These are phyloP conservation scores for Drosophila chauvacae DNA, from an alignment of 1,140 invertebrate genomes.

Conservation along the genomic window DNA sequence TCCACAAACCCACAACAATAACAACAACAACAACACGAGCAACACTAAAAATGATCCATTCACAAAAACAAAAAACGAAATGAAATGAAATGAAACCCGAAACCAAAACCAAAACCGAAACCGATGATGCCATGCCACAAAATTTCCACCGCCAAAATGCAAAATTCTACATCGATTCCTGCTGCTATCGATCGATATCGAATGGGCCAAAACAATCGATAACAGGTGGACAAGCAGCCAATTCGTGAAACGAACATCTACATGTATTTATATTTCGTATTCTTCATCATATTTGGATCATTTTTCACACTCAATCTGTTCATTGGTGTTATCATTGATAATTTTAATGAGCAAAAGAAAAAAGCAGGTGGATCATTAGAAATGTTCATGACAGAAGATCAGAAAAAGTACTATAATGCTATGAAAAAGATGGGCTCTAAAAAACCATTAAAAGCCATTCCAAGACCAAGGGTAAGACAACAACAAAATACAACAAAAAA, in stretches of 20 bases:
- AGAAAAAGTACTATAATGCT: conserved; percentile 99
- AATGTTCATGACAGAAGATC: conserved; percentile 99
- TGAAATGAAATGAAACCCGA: conserved; percentile 45
- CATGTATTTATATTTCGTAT: conserved; percentile 99
- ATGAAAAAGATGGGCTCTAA: conserved; percentile 99
- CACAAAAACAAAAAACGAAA: conserved; percentile 42
- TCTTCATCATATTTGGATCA: conserved; percentile 98
- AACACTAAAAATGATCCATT: conserved; percentile 83
- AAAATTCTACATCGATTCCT: conserved; percentile 43
- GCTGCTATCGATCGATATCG: conserved; percentile 46
- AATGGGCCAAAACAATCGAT: conserved; percentile 41
- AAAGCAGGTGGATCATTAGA: conserved; percentile 98
- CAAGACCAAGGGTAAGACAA: conserved; percentile 94
- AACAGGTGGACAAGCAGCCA: conserved; percentile 94
- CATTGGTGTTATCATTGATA: conserved; percentile 99
- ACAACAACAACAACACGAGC: conserved; percentile 60
- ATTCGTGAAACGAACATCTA: conserved; percentile 96
- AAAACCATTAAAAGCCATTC: conserved; percentile 98
- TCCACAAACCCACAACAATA: no score
- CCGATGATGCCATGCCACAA: conserved; percentile 56
- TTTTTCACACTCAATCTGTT: conserved; percentile 99
- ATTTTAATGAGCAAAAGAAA: conserved; percentile 99
- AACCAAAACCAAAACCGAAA: conserved; percentile 16
- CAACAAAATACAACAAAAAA: conserved; percentile 63
- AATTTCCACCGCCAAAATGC: conserved; percentile 36